phyloP scores from a whole-genome alignment of 2,797 vertebrate species.

The Muscicapa comitata region DNA sequence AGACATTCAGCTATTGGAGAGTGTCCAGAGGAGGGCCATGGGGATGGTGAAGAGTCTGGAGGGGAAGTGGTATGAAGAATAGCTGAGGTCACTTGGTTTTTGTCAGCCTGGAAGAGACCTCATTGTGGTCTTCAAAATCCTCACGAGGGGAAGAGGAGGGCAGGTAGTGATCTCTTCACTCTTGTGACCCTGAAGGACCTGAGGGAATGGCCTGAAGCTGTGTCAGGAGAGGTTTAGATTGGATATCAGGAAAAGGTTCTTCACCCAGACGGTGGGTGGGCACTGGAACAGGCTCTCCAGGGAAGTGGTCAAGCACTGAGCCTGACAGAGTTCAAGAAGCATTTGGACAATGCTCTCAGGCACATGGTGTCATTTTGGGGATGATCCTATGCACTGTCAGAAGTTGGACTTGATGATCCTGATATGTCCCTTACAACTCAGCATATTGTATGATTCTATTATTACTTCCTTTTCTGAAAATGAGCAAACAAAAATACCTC shows the following conservation, averaged over 20 bases:
- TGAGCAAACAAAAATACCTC: fast-evolving
- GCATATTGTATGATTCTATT: not conserved
- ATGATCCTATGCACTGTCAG: not conserved
- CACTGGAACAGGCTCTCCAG: not conserved
- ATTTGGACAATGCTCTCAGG: not conserved
- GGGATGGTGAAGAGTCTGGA: not conserved
- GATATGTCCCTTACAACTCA: not conserved
- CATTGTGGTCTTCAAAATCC: not conserved
- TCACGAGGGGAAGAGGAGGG: not conserved
- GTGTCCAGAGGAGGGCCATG: not conserved
- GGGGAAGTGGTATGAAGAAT: not conserved
- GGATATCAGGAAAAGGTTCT: not conserved
- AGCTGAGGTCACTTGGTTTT: not conserved
- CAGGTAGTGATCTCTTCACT: not conserved
- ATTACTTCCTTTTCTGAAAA: not conserved
- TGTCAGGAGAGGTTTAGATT: not conserved
- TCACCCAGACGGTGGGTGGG: not conserved
- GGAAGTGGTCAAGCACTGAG: not conserved
- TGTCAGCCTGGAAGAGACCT: not conserved
- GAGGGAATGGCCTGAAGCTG: not conserved
- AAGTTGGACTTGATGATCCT: not conserved
- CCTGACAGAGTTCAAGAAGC: not conserved
- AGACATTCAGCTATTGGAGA: not conserved
- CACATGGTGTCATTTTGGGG: not conserved
- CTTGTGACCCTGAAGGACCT: not conserved